phyloP scores from a whole-genome alignment of 1,140 invertebrate species.

The Nasonia vitripennis region DNA sequence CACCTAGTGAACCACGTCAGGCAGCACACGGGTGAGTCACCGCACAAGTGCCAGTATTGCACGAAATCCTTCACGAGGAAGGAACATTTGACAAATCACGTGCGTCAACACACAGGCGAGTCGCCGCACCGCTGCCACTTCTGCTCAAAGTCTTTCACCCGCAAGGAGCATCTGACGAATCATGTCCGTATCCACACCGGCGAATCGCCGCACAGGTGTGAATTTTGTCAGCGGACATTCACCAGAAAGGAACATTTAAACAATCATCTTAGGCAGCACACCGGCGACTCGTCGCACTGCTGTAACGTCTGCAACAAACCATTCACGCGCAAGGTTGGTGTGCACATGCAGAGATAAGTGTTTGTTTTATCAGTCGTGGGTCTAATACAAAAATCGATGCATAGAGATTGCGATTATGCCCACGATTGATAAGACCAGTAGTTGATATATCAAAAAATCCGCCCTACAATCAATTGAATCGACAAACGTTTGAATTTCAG shows the following conservation, averaged over 20 bases:
- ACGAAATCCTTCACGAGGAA: slow-evolving; percentile 90
- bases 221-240: slow-evolving; percentile 88
- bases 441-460: background rate
- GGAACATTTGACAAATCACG: slow-evolving; percentile 93
- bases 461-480: background rate
- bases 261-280: slow-evolving; percentile 90
- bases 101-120: slow-evolving; percentile 85
- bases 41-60: slow-evolving; percentile 80
- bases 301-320: slow-evolving; percentile 91
- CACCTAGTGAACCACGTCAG: slow-evolving; percentile 81
- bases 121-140: slow-evolving; percentile 88
- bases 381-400: too few species aligned
- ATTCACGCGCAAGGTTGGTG: slow-evolving; percentile 85
- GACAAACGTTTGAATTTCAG: slow-evolving; percentile 54
- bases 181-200: slow-evolving; percentile 84
- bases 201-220: slow-evolving; percentile 88
- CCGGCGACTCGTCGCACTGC: slow-evolving; percentile 90
- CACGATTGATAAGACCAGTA: background rate
- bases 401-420: too few species aligned
- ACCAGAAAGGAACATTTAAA: slow-evolving; percentile 88
- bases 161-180: slow-evolving; percentile 88
- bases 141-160: slow-evolving; percentile 89
- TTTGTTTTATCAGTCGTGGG: too few species aligned
- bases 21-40: slow-evolving; percentile 84
- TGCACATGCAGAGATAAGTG: background rate